Evolutionary conservation across 1,140 invertebrate species (phyloP), one percentile per base, ranked within the genome.

Genomic region (Cotesia vestalis): DNA sequence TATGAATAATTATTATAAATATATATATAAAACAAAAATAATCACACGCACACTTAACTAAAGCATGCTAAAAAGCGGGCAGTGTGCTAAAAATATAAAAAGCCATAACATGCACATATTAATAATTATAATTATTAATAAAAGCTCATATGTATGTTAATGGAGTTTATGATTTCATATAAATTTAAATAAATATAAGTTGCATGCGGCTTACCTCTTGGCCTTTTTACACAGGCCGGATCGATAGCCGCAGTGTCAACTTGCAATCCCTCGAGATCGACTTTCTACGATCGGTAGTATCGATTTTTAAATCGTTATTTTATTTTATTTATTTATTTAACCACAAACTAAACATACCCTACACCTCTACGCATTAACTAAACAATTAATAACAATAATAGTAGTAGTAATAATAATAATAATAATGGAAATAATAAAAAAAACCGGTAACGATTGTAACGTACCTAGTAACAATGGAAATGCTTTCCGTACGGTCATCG

Each of bases 391-490:
- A 46, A 46, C 11, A 46, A 46, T 46, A 46, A 46, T 46, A 9
- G 27, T 27, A 27, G 1, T 27, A 61, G 1, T n/a, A 27, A 17
- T 34, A 61, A 36, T 27, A 27, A 62, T 14, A 4, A 11, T 34
- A 9, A 11, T 34, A 9, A 62, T 34, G 5, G 11, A 20, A 20
- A 34, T 20, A 27, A 11, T 27, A 11, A 61, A 20, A 34, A 61
- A 36, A 40, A 12, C 61, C 34, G 14, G 3, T 62, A 66, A 57
- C 14, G 14, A 20, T 12, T 69, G 27, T 63, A 38, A 73, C 80
- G 79, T 90, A 90, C 89, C 89, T 90, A 80, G 85, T 85, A 11
- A 87, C 81, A 73, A 89, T 88, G 75, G 87, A 84, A 76, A 87
- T 81, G 76, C 75, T 83, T 77, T 88, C 88, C 74, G 80, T 85